Conservation (phyloP, 2,888 invertebrate species). For the Rhimphoctona megacephalus region DNA sequence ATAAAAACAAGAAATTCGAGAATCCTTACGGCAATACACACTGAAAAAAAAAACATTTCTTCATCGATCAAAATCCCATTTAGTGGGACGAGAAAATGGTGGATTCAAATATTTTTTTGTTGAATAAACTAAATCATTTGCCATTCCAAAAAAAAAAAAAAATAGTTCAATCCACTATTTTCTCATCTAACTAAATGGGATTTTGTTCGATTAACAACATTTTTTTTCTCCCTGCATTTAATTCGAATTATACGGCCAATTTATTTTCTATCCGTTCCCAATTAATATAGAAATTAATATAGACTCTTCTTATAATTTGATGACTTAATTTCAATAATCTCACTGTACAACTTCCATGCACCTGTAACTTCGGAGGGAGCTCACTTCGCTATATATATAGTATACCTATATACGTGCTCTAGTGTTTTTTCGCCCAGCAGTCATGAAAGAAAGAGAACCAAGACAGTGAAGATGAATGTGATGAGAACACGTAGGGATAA, state of each 20-base stretch:
- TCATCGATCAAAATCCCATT: too few species aligned
- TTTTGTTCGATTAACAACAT: too few species aligned
- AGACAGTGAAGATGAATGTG: slow-evolving; percentile 76
- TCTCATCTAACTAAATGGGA: too few species aligned
- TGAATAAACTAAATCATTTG: too few species aligned
- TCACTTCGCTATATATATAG: neutral
- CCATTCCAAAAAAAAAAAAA: too few species aligned
- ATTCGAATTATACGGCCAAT: neutral
- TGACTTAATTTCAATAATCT: slow-evolving; percentile 6
- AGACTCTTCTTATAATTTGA: neutral
- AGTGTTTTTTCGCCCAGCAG: slow-evolving; percentile 30
- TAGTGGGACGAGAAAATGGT: too few species aligned
- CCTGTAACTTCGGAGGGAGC: slow-evolving; percentile 38
- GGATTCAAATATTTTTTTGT: too few species aligned
- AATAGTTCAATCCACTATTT: too few species aligned
- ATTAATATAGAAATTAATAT: neutral
- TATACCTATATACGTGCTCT: slow-evolving; percentile 19
- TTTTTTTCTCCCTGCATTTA: too few species aligned
- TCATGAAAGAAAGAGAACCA: slow-evolving; percentile 57
- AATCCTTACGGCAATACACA: neutral
- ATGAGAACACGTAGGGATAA: slow-evolving; percentile 76
- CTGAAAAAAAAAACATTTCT: too few species aligned
- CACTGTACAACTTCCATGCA: slow-evolving; percentile 23
- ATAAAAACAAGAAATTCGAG: neutral
- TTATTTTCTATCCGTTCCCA: neutral